Evolutionary conservation across 2,113 vertebrate species (phyloP).

Genomic region (Chamaetylas fuelleborni): DNA sequence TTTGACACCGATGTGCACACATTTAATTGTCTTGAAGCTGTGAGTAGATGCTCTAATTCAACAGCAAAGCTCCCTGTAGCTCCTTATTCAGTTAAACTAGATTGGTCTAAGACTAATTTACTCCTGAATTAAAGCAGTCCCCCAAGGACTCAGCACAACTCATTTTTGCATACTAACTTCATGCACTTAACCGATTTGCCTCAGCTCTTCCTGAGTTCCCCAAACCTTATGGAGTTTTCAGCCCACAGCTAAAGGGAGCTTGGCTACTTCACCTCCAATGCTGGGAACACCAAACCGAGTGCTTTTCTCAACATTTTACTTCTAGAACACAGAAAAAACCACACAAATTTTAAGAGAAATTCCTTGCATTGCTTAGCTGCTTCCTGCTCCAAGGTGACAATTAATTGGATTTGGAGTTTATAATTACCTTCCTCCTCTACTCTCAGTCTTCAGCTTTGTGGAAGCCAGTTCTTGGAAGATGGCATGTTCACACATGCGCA

Average conservation of each 20-base stretch:
- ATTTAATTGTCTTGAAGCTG: conserved; percentile 26
- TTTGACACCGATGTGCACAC: background rate
- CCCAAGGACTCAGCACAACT: conserved; percentile 5
- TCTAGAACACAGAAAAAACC: background rate
- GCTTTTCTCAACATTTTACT: background rate
- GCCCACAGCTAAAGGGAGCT: background rate
- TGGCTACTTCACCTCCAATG: background rate
- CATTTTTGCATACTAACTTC: background rate
- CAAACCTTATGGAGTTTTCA: background rate
- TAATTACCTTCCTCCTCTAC: background rate
- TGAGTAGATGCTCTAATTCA: conserved; percentile 38
- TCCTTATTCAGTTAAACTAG: conserved; percentile 44
- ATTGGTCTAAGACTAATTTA: conserved; percentile 35
- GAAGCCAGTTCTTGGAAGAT: background rate
- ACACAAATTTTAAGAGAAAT: background rate
- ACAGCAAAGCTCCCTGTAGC: conserved; percentile 21
- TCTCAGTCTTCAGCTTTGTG: background rate
- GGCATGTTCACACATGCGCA: background rate
- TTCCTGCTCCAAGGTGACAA: background rate
- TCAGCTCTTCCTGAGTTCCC: background rate
- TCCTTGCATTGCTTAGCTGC: background rate
- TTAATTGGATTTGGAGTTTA: background rate
- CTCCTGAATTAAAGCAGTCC: conserved; percentile 35
- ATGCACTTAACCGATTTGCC: background rate
- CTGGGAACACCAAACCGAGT: background rate